These are phyloP conservation scores for Andrena marginata DNA, from an alignment of 2,888 invertebrate genomes.

Conservation along the genomic window DNA sequence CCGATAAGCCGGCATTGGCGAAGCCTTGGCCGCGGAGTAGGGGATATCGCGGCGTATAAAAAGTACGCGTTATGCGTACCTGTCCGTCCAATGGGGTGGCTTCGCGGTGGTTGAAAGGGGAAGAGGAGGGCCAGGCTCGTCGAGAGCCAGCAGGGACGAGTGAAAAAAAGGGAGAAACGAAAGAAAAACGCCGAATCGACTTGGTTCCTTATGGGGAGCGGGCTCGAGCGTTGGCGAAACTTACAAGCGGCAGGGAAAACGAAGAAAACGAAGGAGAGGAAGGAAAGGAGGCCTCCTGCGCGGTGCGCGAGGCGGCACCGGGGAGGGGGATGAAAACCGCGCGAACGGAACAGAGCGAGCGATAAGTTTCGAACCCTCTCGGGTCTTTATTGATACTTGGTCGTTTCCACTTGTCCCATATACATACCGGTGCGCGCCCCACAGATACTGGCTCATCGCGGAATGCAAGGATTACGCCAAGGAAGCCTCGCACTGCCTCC, in stretches of 20 bases:
- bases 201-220: constrained; percentile 56
- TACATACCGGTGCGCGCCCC: constrained; percentile 47
- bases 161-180: neutral
- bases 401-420: constrained; percentile 71
- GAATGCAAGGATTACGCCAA: constrained; percentile 59
- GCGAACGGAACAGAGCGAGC: constrained; percentile 55
- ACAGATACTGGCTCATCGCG: constrained; percentile 15
- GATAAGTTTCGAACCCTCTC: constrained; percentile 74
- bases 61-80: constrained; percentile 70
- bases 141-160: constrained; percentile 9
- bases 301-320: neutral
- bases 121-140: constrained; percentile 27
- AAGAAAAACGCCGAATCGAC: constrained; percentile 31
- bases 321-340: constrained; percentile 55
- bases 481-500: constrained; percentile 2
- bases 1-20: constrained; percentile 62
- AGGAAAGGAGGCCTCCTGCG: constrained; percentile 9
- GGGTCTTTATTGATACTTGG: constrained; percentile 70
- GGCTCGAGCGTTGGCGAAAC: constrained; percentile 63
- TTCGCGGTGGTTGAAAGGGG: constrained; percentile 13
- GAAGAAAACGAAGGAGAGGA: constrained; percentile 30
- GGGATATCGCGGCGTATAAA: constrained; percentile 61
- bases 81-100: constrained; percentile 68
- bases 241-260: constrained; percentile 35
- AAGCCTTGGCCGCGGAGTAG: neutral